Conservation (phyloP, 2,888 invertebrate species). For the Drosophila kanekoi region DNA sequence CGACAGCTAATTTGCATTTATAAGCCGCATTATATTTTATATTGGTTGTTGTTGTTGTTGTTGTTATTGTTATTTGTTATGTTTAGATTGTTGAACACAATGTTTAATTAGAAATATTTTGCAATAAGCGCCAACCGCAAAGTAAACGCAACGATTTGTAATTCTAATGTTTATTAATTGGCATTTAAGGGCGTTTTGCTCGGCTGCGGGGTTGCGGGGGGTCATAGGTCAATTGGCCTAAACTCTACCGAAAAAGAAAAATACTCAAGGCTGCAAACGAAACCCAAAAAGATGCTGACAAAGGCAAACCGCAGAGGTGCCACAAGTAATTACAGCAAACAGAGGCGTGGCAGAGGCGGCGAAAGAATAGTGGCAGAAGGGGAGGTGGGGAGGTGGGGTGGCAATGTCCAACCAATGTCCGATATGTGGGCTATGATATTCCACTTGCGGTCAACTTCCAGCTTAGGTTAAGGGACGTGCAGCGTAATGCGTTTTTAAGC, state of each 20-base stretch:
- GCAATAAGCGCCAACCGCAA: conserved; percentile 51
- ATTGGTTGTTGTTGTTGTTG: neutral
- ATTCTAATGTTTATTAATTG: conserved; percentile 65
- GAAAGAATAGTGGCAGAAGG: no score
- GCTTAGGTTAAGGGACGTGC: neutral
- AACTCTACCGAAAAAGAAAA: neutral
- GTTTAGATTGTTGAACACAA: conserved; percentile 41
- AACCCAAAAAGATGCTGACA: conserved; percentile 10
- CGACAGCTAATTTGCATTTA: conserved; percentile 38
- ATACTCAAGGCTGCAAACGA: neutral
- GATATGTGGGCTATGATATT: conserved; percentile 50
- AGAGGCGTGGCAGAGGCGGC: neutral
- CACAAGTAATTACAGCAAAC: conserved; percentile 41
- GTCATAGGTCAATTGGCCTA: conserved; percentile 1
- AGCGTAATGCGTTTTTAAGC: conserved; percentile 73
- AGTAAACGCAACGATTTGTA: conserved; percentile 54
- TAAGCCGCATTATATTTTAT: conserved; percentile 29
- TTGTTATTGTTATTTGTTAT: conserved; percentile 18
- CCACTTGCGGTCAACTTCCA: conserved; percentile 58
- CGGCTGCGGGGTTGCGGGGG: no score
- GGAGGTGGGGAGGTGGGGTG: no score
- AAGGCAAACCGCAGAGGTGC: conserved; percentile 36
- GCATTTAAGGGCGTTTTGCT: conserved; percentile 6
- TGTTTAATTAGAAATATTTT: conserved; percentile 64
- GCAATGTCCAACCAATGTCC: neutral